Evolutionary conservation across 1,140 invertebrate species (phyloP).

Genomic region (Drosophila nannoptera): DNA sequence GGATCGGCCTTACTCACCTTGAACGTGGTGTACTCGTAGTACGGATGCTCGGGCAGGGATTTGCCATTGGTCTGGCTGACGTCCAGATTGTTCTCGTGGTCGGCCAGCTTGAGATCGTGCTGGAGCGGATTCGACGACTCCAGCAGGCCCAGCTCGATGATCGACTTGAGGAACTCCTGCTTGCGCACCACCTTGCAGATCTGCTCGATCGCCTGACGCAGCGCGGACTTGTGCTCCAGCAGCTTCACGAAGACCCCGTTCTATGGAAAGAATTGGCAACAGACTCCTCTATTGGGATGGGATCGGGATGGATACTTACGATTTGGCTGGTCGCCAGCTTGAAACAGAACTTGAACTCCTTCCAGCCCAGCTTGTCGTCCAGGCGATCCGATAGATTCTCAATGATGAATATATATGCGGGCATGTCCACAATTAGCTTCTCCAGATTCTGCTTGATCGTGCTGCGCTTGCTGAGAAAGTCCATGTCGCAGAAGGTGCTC

Average conservation of each 20-base stretch:
- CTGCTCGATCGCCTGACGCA: conserved; percentile 79
- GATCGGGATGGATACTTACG: conserved; percentile 77
- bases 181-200: conserved; percentile 82
- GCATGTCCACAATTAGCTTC: conserved; percentile 83
- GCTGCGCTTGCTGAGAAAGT: conserved; percentile 81
- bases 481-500: conserved; percentile 82
- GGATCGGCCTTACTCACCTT: conserved; percentile 48
- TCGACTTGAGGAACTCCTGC: conserved; percentile 82
- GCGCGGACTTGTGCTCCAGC: conserved; percentile 79
- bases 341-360: conserved; percentile 86
- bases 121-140: conserved; percentile 64
- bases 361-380: conserved; percentile 84
- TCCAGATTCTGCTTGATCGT: conserved; percentile 83
- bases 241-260: conserved; percentile 81
- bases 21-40: conserved; percentile 68
- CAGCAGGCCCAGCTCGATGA: conserved; percentile 81
- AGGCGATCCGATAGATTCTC: conserved; percentile 83
- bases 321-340: conserved; percentile 86
- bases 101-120: conserved; percentile 49
- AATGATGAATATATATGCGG: conserved; percentile 82
- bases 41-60: conserved; percentile 39
- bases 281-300: no score
- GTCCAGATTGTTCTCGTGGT: conserved; percentile 60
- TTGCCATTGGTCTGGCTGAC: conserved; percentile 32
- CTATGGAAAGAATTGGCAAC: conserved; percentile 62